These are phyloP conservation scores for Agrilus planipennis DNA, from an alignment of 1,140 invertebrate species.

Conservation along the genomic window DNA sequence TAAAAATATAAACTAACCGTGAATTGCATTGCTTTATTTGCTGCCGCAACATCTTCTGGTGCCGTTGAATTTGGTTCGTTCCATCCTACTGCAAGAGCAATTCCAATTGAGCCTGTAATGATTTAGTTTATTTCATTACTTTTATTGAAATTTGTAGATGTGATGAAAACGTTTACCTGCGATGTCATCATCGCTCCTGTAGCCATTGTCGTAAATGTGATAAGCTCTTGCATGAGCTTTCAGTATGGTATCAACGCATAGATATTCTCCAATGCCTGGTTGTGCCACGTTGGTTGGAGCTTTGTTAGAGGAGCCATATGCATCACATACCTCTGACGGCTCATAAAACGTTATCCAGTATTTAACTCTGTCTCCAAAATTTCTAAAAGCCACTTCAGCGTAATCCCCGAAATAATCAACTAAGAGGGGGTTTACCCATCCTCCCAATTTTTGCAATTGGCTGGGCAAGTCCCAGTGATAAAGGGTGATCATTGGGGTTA, in stretches of 20 bases:
- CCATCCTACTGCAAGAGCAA: constrained; percentile 1
- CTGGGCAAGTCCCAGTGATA: constrained; percentile 30
- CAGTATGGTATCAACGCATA: constrained; percentile 33
- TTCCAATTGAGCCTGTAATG: background rate
- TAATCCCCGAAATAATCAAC: constrained; percentile 29
- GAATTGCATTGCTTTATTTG: no score
- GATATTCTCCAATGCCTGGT: constrained; percentile 26
- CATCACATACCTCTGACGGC: no score
- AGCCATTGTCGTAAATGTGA: constrained; percentile 32
- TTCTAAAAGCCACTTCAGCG: constrained; percentile 14
- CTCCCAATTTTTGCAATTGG: constrained; percentile 41
- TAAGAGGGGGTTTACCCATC: constrained; percentile 21
- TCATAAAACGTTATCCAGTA: constrained; percentile 39
- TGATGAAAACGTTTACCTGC: no score
- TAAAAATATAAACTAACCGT: no score
- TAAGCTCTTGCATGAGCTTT: constrained; percentile 33
- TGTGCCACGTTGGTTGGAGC: background rate
- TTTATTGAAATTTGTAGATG: background rate
- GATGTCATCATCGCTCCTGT: constrained; percentile 22
- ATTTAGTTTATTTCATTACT: no score
- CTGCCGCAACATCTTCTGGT: no score
- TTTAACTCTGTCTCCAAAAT: constrained; percentile 26
- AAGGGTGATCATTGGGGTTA: constrained; percentile 21
- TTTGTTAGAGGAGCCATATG: constrained; percentile 34
- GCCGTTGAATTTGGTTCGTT: background rate